Percentiles rank a stretch among this genome's conserved stretches.
Evolutionary conservation across 2,888 invertebrate genomes (phyloP).

Genomic region (Dasysyrphus tricinctus): DNA sequence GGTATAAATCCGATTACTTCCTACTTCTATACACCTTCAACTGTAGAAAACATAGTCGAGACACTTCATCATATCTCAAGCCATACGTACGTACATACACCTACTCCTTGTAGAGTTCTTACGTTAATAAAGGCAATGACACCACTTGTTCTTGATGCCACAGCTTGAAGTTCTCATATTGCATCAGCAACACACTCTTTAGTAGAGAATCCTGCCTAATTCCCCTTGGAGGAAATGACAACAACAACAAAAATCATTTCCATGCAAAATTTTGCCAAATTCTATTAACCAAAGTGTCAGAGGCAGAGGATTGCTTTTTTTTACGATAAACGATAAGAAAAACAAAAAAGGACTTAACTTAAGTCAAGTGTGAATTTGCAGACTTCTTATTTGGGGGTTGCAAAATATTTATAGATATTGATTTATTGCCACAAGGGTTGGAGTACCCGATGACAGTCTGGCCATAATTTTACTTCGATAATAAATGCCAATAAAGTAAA

Average conservation of each 20-base stretch:
- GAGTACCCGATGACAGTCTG: conserved; percentile 7
- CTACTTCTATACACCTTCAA: conserved; percentile 34
- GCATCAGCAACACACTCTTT: conserved; percentile 25
- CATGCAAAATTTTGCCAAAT: conserved; percentile 42
- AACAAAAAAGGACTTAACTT: conserved; percentile 31
- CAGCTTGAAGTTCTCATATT: conserved; percentile 49
- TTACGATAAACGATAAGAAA: conserved; percentile 35
- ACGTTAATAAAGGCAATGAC: conserved; percentile 63
- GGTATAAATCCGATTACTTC: conserved; percentile 66
- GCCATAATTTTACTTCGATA: conserved; percentile 25
- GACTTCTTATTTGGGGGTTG: neutral
- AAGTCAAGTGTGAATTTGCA: conserved; percentile 40
- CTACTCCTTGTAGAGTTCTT: conserved; percentile 38
- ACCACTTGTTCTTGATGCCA: conserved; percentile 48
- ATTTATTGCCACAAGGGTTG: conserved; percentile 39
- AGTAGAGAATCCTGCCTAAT: conserved; percentile 3
- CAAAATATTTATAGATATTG: conserved; percentile 10
- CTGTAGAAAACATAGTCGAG: conserved; percentile 31
- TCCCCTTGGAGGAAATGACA: neutral
- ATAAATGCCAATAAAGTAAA: conserved; percentile 1
- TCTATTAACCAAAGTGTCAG: conserved; percentile 47
- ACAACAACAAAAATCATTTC: conserved; percentile 7
- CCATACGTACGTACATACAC: neutral
- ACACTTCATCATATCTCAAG: conserved; percentile 46
- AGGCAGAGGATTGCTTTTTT: conserved; percentile 21